Evolutionary conservation across 2,888 invertebrate species (phyloP), one percentile per base, ranked within the genome.

Genomic region (Mythimna pallens): DNA sequence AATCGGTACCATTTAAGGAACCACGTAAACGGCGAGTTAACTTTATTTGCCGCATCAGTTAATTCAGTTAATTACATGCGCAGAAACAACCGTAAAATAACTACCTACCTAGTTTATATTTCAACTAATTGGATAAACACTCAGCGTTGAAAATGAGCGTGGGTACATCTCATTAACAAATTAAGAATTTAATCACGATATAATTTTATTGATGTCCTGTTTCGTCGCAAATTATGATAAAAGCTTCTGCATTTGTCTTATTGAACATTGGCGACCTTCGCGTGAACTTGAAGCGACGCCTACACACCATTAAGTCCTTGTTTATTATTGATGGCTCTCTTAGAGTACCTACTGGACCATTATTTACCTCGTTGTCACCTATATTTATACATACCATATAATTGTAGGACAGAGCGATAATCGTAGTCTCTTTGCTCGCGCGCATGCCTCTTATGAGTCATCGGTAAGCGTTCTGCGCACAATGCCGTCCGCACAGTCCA

Each of bases 351-450:
- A 88, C 87, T 90, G 88, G 89, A 87, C 86, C 86, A 94, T 94
- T 94, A 94, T 95, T 95, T 95, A 94, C 94, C 92, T 94, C 90
- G 87, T 93, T 93, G 94, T 93, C 93, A 93, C 89, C 91, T 93
- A 92, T 92, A 93, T 93, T 92, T 92, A 93, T 93, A 92, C 88
- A 86, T 89, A 88, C 89, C 89, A 89, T 92, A 90, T 94, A 93
- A 93, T 94, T 92, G 94, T 94, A 94, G 92, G 92, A 93, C 92
- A 92, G 86, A 77, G 87, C 90, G 93, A 93, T 94, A 93, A 94
- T 94, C 92, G 91, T 88, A 89, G 92, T 92, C 89, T 93, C 86
- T 87, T 89, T 94, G 94, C 95, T 91, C 94, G 94, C 92, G 94
- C 95, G 95, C 95, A 92, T 92, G 91, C 91, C 91, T 90, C 83